Percentiles rank a stretch among this genome's conserved stretches.
Evolutionary conservation across 2,797 vertebrate species (phyloP).

Genomic region (Sebastes taczanowskii): DNA sequence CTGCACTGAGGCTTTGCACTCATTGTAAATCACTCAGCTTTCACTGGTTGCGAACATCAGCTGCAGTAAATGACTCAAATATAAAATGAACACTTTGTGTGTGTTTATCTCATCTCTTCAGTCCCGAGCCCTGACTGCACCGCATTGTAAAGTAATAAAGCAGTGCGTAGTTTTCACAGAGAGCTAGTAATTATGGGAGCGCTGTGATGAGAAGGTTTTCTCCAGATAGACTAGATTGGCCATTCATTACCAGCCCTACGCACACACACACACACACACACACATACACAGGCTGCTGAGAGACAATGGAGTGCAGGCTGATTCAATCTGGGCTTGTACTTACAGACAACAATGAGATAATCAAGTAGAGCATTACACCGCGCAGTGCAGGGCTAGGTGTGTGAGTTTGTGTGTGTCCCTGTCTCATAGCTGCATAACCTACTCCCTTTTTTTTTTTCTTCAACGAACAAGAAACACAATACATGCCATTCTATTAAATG

Average conservation of each 20-base stretch:
- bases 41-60: slow-evolving; percentile 24
- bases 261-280: slow-evolving; percentile 65
- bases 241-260: slow-evolving; percentile 94
- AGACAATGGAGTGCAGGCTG: slow-evolving; percentile 94
- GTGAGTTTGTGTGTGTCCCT: slow-evolving; percentile 30
- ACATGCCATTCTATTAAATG: neutral
- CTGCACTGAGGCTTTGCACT: neutral
- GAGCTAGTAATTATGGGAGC: slow-evolving; percentile 98
- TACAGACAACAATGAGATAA: slow-evolving; percentile 99
- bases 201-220: slow-evolving; percentile 92
- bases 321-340: slow-evolving; percentile 99
- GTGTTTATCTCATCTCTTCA: slow-evolving; percentile 49
- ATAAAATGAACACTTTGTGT: slow-evolving; percentile 52
- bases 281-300: slow-evolving; percentile 84
- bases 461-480: neutral
- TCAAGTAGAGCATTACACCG: slow-evolving; percentile 95
- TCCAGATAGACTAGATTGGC: slow-evolving; percentile 98
- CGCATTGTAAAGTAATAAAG: slow-evolving; percentile 88
- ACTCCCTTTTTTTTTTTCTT: neutral
- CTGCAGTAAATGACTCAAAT: slow-evolving; percentile 56
- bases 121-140: slow-evolving; percentile 36
- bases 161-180: slow-evolving; percentile 84
- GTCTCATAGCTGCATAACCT: neutral
- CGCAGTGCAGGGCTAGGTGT: slow-evolving; percentile 77
- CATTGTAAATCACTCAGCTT: slow-evolving; percentile 32